Evolutionary conservation across 2,888 invertebrate genomes (phyloP), one percentile per base, ranked within the genome.

Genomic region (Cosmopolites sordidus): DNA sequence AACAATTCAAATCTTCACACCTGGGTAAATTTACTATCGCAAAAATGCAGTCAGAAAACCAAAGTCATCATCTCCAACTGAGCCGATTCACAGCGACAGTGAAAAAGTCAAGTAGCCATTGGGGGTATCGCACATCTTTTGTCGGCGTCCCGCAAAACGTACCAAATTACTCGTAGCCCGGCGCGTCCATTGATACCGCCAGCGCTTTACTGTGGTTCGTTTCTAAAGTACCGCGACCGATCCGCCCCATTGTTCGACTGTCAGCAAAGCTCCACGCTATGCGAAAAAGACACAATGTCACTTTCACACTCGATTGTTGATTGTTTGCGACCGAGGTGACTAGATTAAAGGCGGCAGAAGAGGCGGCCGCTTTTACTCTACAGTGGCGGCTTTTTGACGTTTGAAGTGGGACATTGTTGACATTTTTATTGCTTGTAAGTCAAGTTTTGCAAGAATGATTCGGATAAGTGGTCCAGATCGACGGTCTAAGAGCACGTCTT

Each of bases 151-250:
- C 33, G n/a, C n/a, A 12, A 33, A 27, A 33, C 33, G 33, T 11
- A 33, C 33, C 33, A 33, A 33, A 33, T 33, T 33, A 33, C 33
- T 33, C 33, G n/a, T 33, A 12, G 33, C 33, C 33, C 33, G n/a
- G 11, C 33, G 33, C 33, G 3, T 33, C 33, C 33, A 33, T 33
- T 33, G 30, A 44, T 16, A 5, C 30, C 16, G 15, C 4, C 33
- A 16, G 30, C 61, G 5, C 62, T 69, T 69, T 69, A 60, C 61
- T 68, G 69, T 64, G 70, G 69, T 66, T 62, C 62, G 56, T 33
- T 33, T 33, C 33, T 67, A 69, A 73, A 73, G 71, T 72, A 71
- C 73, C 73, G 73, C 69, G 69, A 70, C 73, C 71, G 69, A 69
- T 69, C 64, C 60, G 56, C 54, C 50, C 65, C 64, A 67, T 73